Evolutionary conservation across 2,797 vertebrate species (phyloP).

Genomic region (Brotula barbata): DNA sequence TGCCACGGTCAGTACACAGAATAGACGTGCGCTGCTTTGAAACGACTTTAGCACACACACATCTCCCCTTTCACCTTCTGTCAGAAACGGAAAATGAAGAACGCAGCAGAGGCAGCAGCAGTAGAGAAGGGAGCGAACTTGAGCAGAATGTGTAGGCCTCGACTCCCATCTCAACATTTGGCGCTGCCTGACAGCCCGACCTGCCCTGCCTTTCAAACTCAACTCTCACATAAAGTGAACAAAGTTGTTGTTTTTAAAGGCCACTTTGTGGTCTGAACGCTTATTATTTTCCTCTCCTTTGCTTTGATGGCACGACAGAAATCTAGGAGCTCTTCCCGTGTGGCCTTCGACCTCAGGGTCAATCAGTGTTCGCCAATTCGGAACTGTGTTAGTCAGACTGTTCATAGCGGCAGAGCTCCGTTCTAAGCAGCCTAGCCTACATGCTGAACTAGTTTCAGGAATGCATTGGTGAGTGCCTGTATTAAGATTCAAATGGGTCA

Average conservation of each 20-base stretch:
- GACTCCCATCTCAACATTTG: conserved; percentile 9
- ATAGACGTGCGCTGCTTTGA: conserved; percentile 54
- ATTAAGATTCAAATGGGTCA: conserved; percentile 80
- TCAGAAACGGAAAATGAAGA: conserved; percentile 1
- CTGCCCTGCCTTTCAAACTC: conserved; percentile 1
- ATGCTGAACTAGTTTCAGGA: conserved; percentile 65
- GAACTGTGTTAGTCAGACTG: neutral
- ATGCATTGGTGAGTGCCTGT: conserved; percentile 50
- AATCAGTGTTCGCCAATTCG: neutral
- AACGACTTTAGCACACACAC: conserved; percentile 40
- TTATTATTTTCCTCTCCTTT: neutral
- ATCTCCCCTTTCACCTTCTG: conserved; percentile 18
- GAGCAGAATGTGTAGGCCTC: neutral
- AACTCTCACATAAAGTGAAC: neutral
- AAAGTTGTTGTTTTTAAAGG: neutral
- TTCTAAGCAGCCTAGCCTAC: conserved; percentile 39
- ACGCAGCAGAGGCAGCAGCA: no score
- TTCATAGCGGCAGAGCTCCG: neutral
- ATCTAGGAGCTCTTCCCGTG: neutral
- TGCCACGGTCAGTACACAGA: conserved; percentile 42
- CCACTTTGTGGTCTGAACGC: neutral
- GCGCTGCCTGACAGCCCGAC: conserved; percentile 14
- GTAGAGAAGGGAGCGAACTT: neutral
- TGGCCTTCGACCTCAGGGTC: conserved; percentile 39
- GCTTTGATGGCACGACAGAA: neutral